phyloP scores from a whole-genome alignment of 2,797 vertebrate species.

The Protosalanx chinensis region DNA sequence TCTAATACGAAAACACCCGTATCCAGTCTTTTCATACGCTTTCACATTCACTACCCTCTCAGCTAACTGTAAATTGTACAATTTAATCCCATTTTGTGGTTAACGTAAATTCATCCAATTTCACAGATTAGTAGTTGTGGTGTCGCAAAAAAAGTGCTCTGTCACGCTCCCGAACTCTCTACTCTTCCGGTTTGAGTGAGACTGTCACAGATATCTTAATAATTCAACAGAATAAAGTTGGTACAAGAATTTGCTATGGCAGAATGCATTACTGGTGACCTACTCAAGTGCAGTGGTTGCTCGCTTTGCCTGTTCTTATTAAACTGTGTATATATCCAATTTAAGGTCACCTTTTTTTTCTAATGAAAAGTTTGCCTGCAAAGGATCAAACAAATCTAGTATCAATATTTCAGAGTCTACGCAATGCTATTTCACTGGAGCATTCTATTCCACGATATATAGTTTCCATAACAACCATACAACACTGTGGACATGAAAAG shows the following conservation, averaged over 20 bases:
- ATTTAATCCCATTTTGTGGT: constrained; percentile 73
- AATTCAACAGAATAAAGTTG: neutral
- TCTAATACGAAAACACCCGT: constrained; percentile 66
- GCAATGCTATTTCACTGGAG: constrained; percentile 32
- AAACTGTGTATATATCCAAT: neutral
- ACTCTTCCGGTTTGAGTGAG: constrained; percentile 27
- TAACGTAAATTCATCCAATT: constrained; percentile 74
- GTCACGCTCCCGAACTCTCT: constrained; percentile 41
- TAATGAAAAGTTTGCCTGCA: constrained; percentile 2
- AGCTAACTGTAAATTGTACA: constrained; percentile 61
- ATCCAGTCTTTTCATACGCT: constrained; percentile 60
- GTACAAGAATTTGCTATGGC: neutral
- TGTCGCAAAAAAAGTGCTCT: constrained; percentile 41
- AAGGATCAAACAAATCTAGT: constrained; percentile 25
- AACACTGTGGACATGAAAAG: constrained; percentile 44
- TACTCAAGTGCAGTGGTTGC: too few species aligned
- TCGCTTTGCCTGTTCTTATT: neutral
- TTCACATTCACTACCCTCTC: constrained; percentile 29
- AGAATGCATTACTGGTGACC: too few species aligned
- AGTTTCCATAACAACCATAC: constrained; percentile 69
- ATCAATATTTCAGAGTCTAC: constrained; percentile 19
- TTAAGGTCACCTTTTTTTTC: neutral
- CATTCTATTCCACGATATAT: constrained; percentile 27
- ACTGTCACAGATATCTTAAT: neutral
- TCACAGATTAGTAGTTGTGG: constrained; percentile 70